Evolutionary conservation across 1,140 invertebrate genomes (phyloP), one percentile per base, ranked within the genome.

Genomic region (Ladona fulva): DNA sequence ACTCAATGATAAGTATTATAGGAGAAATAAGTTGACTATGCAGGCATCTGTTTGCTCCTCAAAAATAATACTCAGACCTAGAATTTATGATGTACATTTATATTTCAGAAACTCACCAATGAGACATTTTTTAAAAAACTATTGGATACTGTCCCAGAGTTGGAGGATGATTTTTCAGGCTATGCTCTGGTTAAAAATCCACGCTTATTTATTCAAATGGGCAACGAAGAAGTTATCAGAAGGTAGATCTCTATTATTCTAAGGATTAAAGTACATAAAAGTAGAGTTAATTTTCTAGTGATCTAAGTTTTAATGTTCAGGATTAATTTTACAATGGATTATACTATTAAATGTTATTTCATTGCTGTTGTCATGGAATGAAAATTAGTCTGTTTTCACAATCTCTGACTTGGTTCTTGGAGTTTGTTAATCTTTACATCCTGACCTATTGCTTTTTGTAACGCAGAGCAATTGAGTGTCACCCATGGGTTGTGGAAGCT

Each of bases 111-210:
- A 66, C 52, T 66, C n/a, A 16, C 14, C n/a, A 22, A 66, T 66
- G 52, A 16, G 16, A 12, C 16, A 19, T 66, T 88, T 3, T 82
- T 89, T 75, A 86, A 88, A 79, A 90, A 89, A 81, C 87, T 90
- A 19, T 87, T 89, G 37, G 83, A 84, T 44, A 85, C 86, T 5
- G 86, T 85, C 77, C 88, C 88, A 59, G 85, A 83, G 42, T 80
- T 90, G 8, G 83, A 81, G 22, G 83, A 88, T 74, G 89, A 90
- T 82, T 84, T 87, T 25, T 85, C 88, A 66, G 88, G 88, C 14
- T 84, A 89, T 74, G 86, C 89, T 3, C 85, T 90, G 78, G 82
- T 90, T n/a, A 88, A 88, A 80, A 87, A 89, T 82, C 86, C 87
- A 29, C 86, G 89, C 81, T 81, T 90, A 76, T 84, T 90, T 81